These are phyloP conservation scores for Taenioides sp. DNA, from an alignment of 2,797 vertebrate genomes.

Conservation along the genomic window DNA sequence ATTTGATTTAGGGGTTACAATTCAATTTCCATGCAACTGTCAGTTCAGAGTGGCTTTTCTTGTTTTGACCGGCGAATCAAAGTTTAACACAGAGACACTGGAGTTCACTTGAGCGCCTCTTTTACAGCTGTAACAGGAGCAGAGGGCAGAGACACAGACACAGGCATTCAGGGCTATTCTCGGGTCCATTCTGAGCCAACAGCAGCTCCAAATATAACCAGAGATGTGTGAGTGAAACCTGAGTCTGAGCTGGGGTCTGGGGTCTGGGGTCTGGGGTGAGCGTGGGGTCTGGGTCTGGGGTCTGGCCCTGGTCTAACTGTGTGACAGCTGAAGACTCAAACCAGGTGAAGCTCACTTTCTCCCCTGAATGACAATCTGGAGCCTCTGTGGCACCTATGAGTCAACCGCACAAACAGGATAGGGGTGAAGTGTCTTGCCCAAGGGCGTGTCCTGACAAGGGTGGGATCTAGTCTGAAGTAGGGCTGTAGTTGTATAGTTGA, in stretches of 20 bases:
- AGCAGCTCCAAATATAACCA: background rate
- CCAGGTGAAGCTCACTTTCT: background rate
- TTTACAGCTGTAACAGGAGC: background rate
- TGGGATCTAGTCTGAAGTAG: too few relatives aligned
- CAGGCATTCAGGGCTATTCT: background rate
- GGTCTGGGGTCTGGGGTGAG: too few relatives aligned
- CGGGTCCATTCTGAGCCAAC: background rate
- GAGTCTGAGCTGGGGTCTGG: background rate
- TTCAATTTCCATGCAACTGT: too few relatives aligned
- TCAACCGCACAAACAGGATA: background rate
- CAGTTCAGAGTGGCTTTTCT: too few relatives aligned
- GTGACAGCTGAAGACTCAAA: background rate
- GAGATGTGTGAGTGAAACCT: background rate
- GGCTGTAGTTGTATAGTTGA: too few relatives aligned
- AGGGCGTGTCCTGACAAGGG: too few relatives aligned
- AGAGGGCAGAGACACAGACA: background rate
- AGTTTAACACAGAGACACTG: background rate
- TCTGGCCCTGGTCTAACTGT: background rate
- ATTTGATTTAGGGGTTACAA: too few relatives aligned
- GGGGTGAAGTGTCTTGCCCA: too few relatives aligned
- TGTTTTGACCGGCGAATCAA: too few relatives aligned
- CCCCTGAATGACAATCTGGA: background rate
- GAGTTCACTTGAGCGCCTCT: background rate
- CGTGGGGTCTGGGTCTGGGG: too few relatives aligned
- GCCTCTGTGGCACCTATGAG: background rate